Base-by-base conservation (phyloP, 2,797 vertebrate species). In the Hafferia zeledoni region DNA sequence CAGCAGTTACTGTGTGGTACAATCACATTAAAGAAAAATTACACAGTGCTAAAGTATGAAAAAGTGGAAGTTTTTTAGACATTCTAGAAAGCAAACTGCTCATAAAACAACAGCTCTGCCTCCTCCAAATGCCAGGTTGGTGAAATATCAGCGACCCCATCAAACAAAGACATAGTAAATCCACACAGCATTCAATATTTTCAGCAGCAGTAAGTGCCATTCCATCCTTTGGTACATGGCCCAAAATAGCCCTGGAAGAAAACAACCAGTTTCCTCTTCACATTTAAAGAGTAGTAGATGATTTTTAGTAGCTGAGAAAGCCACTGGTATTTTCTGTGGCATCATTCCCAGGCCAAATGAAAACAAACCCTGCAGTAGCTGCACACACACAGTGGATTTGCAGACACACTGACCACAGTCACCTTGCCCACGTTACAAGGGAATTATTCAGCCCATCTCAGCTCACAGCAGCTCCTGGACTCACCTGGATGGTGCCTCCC, bases 281-380 rank as follows among this genome's bases (percentile, higher is more conserved):
- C 64, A 69, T 90, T 84, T 88, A 65, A 87, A 90, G 87, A 91
- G 93, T 87, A 87, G 86, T 15, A 82, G 70, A 84, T 91, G 74
- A 83, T 89, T 96, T 96, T 96, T 87, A 94, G 85, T 80, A 93
- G 89, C 94, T 94, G 91, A 46, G 83, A 96, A 96, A 96, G 60
- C 80, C 94, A 75, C 74, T 47, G 76, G 53, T 93, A 65, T 92
- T 94, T 91, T 76, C 67, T 47, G 89, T 89, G 89, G 90, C 91
- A 72, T 49, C 65, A 27, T 64, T 95, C 85, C 93, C 92, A 86
- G 82, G 24, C 86, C 93, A 61, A 93, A 61, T 13, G 83, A 87
- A 94, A 96, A 87, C 41, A 92, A 90, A 83, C 46, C 57, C 11
- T 43, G 55, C 37, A 83, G 60, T 3, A 57, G 74, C 67, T 11